phyloP scores from a whole-genome alignment of 2,113 vertebrate genomes.

The Chionis minor region DNA sequence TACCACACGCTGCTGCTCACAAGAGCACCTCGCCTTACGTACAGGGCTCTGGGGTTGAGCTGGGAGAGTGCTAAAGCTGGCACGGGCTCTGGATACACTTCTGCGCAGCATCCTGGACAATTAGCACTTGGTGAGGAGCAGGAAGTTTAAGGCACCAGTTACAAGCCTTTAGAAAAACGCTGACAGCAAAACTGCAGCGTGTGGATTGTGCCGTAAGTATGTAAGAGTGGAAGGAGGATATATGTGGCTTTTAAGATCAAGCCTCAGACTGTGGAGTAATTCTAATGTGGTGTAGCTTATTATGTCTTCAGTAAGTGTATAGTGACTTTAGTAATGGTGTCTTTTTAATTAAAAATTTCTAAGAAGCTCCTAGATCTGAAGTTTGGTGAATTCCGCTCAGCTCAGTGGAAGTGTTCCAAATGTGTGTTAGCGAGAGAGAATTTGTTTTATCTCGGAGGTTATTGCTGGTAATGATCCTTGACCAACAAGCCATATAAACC shows the following conservation, averaged over 20 bases:
- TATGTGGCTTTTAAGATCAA: background rate
- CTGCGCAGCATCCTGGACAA: background rate
- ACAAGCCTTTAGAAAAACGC: background rate
- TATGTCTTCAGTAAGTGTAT: background rate
- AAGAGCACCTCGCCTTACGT: background rate
- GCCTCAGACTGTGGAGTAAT: background rate
- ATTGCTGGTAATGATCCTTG: background rate
- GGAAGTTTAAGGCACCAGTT: background rate
- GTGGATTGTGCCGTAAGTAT: background rate
- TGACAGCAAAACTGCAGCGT: background rate
- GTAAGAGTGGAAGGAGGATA: background rate
- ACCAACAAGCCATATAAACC: background rate
- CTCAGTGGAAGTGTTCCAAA: background rate
- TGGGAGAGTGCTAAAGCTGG: background rate
- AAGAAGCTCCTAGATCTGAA: background rate
- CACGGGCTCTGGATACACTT: background rate
- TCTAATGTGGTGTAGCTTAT: background rate
- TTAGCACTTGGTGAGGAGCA: background rate
- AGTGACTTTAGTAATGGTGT: background rate
- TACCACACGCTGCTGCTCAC: background rate
- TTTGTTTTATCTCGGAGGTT: background rate
- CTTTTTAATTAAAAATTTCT: conserved; percentile 15
- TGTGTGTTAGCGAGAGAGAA: background rate
- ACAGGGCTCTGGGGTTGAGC: background rate
- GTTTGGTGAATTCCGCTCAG: background rate